These are phyloP conservation scores for Aquatica leii DNA, from an alignment of 2,888 invertebrate genomes.

Conservation along the genomic window DNA sequence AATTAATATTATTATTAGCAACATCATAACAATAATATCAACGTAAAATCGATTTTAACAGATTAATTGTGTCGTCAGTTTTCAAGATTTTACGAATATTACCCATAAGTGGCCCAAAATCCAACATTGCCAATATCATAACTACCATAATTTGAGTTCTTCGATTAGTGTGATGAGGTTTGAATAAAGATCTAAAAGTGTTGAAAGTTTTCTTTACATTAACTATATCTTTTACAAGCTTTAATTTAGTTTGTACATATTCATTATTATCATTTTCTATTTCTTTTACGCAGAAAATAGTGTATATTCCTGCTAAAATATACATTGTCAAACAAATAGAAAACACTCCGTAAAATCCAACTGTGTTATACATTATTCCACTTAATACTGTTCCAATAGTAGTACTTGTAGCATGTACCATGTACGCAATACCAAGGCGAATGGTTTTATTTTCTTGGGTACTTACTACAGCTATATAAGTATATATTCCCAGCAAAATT, in stretches of 20 bases:
- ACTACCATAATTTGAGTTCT: neutral
- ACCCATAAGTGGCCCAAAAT: conserved; percentile 49
- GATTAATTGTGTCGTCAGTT: too few relatives aligned
- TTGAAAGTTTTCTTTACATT: neutral
- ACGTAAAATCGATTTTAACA: too few relatives aligned
- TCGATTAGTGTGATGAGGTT: neutral
- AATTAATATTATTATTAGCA: too few relatives aligned
- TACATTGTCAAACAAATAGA: conserved; percentile 60
- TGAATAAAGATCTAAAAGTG: neutral
- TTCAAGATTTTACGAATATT: too few relatives aligned
- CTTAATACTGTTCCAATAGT: conserved; percentile 63
- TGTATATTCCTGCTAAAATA: conserved; percentile 62
- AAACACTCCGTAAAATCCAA: conserved; percentile 66
- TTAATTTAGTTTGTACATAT: conserved; percentile 35
- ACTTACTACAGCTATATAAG: conserved; percentile 69
- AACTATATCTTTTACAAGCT: neutral
- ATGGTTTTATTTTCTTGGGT: conserved; percentile 65
- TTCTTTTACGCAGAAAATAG: conserved; percentile 60
- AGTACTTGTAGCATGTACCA: conserved; percentile 63
- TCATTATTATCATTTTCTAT: conserved; percentile 52
- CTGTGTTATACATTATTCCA: conserved; percentile 61
- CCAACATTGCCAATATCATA: neutral
- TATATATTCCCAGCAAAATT: conserved; percentile 66
- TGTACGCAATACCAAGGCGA: conserved; percentile 67
- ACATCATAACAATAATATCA: too few relatives aligned